Evolutionary conservation across 1,140 invertebrate species (phyloP).

Genomic region (Coenobita brevimanus): DNA sequence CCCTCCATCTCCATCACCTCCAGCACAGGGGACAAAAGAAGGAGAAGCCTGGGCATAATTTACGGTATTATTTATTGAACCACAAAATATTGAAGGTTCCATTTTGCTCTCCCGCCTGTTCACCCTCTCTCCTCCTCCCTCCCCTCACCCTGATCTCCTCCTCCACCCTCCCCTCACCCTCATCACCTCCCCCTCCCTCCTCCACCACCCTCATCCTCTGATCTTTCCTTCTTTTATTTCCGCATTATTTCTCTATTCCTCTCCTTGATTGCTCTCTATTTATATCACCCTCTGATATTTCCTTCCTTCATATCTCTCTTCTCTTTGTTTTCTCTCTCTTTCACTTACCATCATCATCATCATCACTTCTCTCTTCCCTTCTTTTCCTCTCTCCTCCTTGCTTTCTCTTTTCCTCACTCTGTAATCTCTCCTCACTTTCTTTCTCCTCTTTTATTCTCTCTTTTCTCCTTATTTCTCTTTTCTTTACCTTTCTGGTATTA

Average conservation of each 20-base stretch:
- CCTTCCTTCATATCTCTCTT: too few relatives aligned
- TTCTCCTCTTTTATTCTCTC: too few relatives aligned
- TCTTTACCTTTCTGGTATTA: too few relatives aligned
- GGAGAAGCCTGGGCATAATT: conserved; percentile 58
- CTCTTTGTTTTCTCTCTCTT: background rate
- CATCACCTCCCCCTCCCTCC: background rate
- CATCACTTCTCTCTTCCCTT: background rate
- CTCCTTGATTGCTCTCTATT: background rate
- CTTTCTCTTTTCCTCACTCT: background rate
- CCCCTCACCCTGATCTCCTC: background rate
- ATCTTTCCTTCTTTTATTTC: background rate
- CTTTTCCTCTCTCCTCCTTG: background rate
- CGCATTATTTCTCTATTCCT: background rate
- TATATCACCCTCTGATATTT: too few relatives aligned
- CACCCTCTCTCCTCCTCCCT: background rate
- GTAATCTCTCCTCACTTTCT: background rate
- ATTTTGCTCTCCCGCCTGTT: conserved; percentile 20
- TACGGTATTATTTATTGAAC: conserved; percentile 63
- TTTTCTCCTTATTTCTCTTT: too few relatives aligned
- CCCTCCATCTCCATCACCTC: conserved; percentile 55
- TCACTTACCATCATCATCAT: background rate
- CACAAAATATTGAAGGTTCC: conserved; percentile 60
- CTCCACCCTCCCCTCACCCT: background rate
- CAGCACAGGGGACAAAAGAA: conserved; percentile 57
- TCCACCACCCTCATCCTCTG: background rate